Evolutionary conservation across 2,797 vertebrate genomes (phyloP), one percentile per base, ranked within the genome.

Genomic region (Rhyacichthys aspro): DNA sequence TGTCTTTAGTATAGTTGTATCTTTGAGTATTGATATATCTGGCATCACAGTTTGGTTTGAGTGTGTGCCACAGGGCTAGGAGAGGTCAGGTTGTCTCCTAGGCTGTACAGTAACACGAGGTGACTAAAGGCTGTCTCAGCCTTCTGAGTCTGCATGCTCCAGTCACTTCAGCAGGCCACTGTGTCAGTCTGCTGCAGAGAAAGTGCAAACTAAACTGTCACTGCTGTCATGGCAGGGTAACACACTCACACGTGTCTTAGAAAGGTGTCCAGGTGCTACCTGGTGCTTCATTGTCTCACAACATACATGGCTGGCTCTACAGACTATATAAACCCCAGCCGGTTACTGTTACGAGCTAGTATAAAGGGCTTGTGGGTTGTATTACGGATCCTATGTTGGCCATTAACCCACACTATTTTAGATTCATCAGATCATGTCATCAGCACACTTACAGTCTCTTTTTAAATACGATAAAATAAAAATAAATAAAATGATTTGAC

Each of bases 101-200:
- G 48, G 61, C 57, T 61, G 32, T 43, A 64, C 71, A 75, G 72
- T 88, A 86, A 88, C 82, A 78, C 39, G 75, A 85, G 63, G 75
- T 83, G 87, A 91, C 86, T 84, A 68, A 78, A 78, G 78, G 81
- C 87, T 83, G 82, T 42, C 79, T 91, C 88, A 84, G 83, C 71
- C 81, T 37, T 78, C 72, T 67, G 48, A 34, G 47, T 77, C 72
- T 69, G 74, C 55, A 64, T 55, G 68, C 63, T 59, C 39, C 14
- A 59, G 59, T 80, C 78, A 63, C 83, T 79, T 63, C 84, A 68
- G 62, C 75, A 41, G 78, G 80, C 78, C 70, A 80, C 58, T 72
- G 72, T 86, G 85, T 87, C 81, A 84, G 72, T 81, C 76, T 11
- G 46, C 70, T 70, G 76, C 37, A 73, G 63, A 66, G 45, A 72